Evolutionary conservation across 2,113 vertebrate species (phyloP), one percentile per base, ranked within the genome.

Genomic region (Orthonyx spaldingii): DNA sequence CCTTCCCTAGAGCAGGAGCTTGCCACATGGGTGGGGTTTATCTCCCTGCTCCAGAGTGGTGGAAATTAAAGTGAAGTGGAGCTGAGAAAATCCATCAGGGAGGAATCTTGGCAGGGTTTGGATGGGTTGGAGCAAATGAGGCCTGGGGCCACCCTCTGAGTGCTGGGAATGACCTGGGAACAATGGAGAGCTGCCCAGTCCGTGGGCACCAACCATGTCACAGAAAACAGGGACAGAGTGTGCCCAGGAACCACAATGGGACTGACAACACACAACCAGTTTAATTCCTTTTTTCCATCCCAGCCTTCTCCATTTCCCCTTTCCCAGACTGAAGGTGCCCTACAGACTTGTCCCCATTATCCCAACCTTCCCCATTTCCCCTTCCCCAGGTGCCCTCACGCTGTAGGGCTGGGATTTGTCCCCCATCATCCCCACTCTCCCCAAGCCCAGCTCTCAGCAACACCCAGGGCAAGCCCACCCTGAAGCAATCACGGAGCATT

Each of bases 341-440:
- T 8, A 8, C 9, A 50, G 0, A 10, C 37, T 28, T 4, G 0
- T 27, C n/a, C n/a, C n/a, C n/a, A n/a, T n/a, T n/a, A 14, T 35
- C 13, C 16, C 49, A 47, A 1, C 27, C 41, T 60, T 55, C 35
- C 50, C 28, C 16, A 16, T 74, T 74, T 74, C 53, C 53, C 7
- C 2, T 50, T 65, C 59, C 50, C 78, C 41, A 50, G 55, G 41
- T 60, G 74, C 46, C 0, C 0, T 50, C 47, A 47, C 20, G 19
- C 33, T n/a, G n/a, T n/a, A 56, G 41, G 41, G 41, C 41, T 11
- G 41, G 41, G 33, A 26, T 42, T 93, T 46, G 8, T 64, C 84
- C 80, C 65, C 20, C 28, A 22, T 17, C 4, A 4, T 22, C 35
- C 50, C 59, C 42, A 70, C 42, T 65, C 55, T 63, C 47, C 46